Conservation (phyloP, 2,113 vertebrate genomes). For the Periophthalmus modestus region DNA sequence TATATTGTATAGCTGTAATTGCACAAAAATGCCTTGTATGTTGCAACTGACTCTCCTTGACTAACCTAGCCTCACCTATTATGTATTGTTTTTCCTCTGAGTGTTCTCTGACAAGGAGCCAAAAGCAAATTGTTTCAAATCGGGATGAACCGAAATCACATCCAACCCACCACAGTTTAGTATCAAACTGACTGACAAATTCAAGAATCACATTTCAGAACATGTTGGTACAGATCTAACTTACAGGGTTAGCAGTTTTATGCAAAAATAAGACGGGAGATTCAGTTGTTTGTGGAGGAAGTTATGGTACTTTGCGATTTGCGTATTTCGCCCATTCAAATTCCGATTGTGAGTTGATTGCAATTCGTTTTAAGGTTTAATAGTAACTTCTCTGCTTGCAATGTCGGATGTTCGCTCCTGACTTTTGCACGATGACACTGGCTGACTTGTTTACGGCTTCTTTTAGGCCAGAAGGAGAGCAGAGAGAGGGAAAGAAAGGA, state of each 20-base stretch:
- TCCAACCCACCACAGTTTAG: background rate
- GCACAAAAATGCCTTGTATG: background rate
- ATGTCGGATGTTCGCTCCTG: slow-evolving; percentile 42
- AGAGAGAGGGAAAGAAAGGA: slow-evolving; percentile 3
- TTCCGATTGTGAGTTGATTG: no score
- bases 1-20: background rate
- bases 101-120: background rate
- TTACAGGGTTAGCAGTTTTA: no score
- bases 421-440: slow-evolving; percentile 64
- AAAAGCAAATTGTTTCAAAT: background rate
- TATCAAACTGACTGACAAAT: no score
- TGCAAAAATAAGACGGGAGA: no score
- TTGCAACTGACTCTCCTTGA: background rate
- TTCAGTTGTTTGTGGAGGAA: no score
- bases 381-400: background rate
- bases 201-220: no score
- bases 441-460: slow-evolving; percentile 66
- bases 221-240: no score
- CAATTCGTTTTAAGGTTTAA: background rate
- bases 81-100: background rate
- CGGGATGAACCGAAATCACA: background rate
- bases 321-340: no score
- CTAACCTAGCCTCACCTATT: background rate
- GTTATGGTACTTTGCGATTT: no score
- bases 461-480: slow-evolving; percentile 31